Percentiles rank a stretch among this genome's conserved stretches.
Conservation (phyloP, 2,888 invertebrate species). For the Nephrotoma guestfalica region DNA sequence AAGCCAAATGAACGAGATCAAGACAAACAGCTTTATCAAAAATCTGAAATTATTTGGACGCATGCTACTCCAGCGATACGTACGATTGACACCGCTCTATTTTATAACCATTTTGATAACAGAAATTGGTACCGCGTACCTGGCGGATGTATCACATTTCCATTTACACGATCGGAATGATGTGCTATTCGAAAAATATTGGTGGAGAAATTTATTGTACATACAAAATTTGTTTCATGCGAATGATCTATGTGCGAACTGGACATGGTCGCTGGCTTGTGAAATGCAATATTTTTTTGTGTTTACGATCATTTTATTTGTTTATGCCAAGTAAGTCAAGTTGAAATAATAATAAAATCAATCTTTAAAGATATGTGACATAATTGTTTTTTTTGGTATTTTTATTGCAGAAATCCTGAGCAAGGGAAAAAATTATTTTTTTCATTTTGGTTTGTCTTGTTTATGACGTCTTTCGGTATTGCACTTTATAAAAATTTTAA, state of each 20-base stretch:
- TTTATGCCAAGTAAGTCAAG: slow-evolving; percentile 26
- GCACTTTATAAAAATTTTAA: slow-evolving; percentile 1
- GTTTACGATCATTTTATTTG: slow-evolving; percentile 24
- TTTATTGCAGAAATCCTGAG: slow-evolving; percentile 5
- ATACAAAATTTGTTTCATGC: slow-evolving; percentile 30
- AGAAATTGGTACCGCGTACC: slow-evolving; percentile 26
- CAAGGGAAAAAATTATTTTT: slow-evolving; percentile 8
- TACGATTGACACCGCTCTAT: slow-evolving; percentile 28
- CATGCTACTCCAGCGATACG: slow-evolving; percentile 25
- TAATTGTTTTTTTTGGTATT: not conserved
- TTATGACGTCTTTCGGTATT: not conserved
- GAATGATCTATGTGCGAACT: slow-evolving; percentile 30
- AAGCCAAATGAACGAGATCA: slow-evolving; percentile 21
- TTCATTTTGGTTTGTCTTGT: not conserved
- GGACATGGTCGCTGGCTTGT: slow-evolving; percentile 34
- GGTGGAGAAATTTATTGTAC: slow-evolving; percentile 32
- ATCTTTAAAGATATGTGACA: too few species aligned
- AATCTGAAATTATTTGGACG: slow-evolving; percentile 24
- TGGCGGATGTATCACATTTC: slow-evolving; percentile 28
- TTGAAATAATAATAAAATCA: not conserved
- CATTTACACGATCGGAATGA: slow-evolving; percentile 30
- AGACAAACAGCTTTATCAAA: slow-evolving; percentile 17
- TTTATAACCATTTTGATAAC: slow-evolving; percentile 25
- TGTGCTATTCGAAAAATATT: slow-evolving; percentile 26
- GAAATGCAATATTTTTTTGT: slow-evolving; percentile 32